These are phyloP conservation scores for Colistium nudipinnis DNA, from an alignment of 2,113 vertebrate genomes.

Conservation along the genomic window DNA sequence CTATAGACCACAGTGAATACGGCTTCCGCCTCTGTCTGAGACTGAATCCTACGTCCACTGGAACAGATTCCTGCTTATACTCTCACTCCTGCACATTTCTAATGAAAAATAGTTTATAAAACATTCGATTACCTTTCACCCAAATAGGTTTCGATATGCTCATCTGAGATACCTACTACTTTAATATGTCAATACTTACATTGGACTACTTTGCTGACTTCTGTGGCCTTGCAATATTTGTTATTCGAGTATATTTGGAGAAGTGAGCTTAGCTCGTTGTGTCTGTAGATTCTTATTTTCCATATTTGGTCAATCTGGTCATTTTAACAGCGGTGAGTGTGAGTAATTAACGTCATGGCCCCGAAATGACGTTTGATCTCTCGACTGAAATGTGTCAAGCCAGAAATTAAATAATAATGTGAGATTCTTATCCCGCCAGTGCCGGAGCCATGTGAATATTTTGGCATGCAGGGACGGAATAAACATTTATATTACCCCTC, in stretches of 20 bases:
- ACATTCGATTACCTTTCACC: conserved; percentile 46
- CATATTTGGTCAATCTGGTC: conserved; percentile 14
- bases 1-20: conserved; percentile 27
- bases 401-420: conserved; percentile 15
- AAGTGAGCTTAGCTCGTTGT: background rate
- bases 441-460: conserved; percentile 23
- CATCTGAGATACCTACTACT: conserved; percentile 22
- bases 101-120: conserved; percentile 47
- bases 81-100: conserved; percentile 36
- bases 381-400: background rate
- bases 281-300: background rate
- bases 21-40: conserved; percentile 32
- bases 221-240: too few relatives aligned
- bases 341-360: too few relatives aligned
- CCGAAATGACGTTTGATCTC: too few relatives aligned
- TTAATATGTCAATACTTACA: conserved; percentile 48
- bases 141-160: conserved; percentile 52
- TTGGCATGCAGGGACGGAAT: conserved; percentile 44
- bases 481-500: conserved; percentile 74
- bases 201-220: too few relatives aligned
- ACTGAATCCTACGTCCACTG: conserved; percentile 48
- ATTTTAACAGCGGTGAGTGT: background rate
- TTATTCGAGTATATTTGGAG: conserved; percentile 12
- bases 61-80: conserved; percentile 57
- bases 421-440: conserved; percentile 6